phyloP scores from a whole-genome alignment of 92 coral and sea anemone species.

The Bergia sp. region DNA sequence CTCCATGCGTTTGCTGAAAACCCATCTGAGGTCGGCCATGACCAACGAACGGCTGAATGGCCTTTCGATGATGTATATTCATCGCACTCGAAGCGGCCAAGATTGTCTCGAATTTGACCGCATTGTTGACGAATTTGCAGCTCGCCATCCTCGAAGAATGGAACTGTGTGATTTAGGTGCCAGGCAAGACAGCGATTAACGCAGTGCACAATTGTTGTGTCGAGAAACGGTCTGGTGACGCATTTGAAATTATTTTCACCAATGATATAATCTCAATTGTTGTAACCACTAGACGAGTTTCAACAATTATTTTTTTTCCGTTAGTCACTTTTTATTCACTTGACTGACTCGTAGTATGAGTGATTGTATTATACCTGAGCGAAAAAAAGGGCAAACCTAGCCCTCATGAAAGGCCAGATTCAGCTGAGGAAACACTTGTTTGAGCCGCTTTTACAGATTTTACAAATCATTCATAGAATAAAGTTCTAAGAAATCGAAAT shows the following conservation, averaged over 20 bases:
- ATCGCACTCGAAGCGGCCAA: constrained; percentile 23
- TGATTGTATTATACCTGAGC: not conserved
- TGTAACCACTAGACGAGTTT: not conserved
- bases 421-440: not conserved
- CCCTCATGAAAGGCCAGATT: constrained; percentile 1
- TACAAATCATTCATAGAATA: not conserved
- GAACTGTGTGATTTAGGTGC: not conserved
- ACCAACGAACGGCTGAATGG: constrained; percentile 31
- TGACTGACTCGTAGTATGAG: not conserved
- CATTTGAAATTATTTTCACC: not conserved
- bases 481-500: not conserved
- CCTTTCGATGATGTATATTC: constrained; percentile 42
- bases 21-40: constrained; percentile 20
- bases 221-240: constrained; percentile 6
- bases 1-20: constrained; percentile 40
- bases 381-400: not conserved
- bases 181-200: constrained; percentile 9
- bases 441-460: not conserved
- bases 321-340: not conserved
- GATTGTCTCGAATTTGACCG: not conserved
- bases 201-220: not conserved
- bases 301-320: not conserved
- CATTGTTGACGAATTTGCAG: constrained; percentile 13
- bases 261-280: not conserved
- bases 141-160: constrained; percentile 28